These are phyloP conservation scores for Desmodus rotundus DNA, from an alignment of 2,113 vertebrate genomes.

Conservation along the genomic window DNA sequence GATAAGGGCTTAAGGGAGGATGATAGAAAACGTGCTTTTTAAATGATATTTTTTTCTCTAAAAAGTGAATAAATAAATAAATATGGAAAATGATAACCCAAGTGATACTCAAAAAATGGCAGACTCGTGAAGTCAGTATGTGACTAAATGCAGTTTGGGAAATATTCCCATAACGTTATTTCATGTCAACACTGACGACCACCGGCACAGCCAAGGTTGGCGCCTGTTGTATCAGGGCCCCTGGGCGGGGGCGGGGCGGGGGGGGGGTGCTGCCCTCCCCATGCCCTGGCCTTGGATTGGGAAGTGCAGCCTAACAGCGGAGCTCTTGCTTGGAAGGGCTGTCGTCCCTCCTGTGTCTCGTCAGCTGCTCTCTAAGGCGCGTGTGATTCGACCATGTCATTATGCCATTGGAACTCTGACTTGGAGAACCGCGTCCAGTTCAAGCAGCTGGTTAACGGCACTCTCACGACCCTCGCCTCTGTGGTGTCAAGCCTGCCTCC, in stretches of 20 bases:
- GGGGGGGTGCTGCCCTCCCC: not conserved
- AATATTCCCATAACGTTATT: not conserved
- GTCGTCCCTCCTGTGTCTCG: not conserved
- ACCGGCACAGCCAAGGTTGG: too few relatives aligned
- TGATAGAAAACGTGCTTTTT: not conserved
- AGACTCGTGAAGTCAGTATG: not conserved
- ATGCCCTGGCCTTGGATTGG: not conserved
- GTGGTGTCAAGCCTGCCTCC: not conserved
- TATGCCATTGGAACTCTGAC: not conserved
- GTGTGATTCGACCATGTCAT: not conserved
- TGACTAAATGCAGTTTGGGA: not conserved
- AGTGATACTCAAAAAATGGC: not conserved
- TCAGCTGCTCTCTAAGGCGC: not conserved
- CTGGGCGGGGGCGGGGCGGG: too few relatives aligned
- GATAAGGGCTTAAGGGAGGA: not conserved
- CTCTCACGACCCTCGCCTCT: not conserved
- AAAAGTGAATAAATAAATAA: not conserved
- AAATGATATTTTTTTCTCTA: slow-evolving; percentile 5
- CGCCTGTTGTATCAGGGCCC: not conserved
- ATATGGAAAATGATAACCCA: not conserved
- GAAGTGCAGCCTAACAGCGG: not conserved
- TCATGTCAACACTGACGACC: not conserved
- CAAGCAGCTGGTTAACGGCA: not conserved
- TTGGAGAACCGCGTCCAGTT: not conserved
- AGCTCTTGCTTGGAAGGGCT: not conserved